A percentile compares a stretch with the other conserved stretches of the same genome.
These are phyloP conservation scores for Ichneumoninae sp. DNA, from an alignment of 2,888 invertebrate species.

Conservation along the genomic window DNA sequence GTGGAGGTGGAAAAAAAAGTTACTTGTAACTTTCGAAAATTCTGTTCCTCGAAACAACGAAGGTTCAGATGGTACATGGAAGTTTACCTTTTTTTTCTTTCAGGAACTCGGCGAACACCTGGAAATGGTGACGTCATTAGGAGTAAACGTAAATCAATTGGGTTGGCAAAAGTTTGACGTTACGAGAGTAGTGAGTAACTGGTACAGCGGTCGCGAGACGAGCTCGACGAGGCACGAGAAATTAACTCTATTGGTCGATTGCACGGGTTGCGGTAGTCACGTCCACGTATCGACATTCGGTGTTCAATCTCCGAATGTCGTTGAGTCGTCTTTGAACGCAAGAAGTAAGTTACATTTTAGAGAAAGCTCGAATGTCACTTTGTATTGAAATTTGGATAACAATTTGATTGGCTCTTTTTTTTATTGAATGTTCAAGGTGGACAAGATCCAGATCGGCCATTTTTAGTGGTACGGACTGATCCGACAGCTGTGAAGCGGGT, in stretches of 20 bases:
- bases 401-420: not conserved
- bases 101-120: constrained; percentile 82
- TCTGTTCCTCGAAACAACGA: not conserved
- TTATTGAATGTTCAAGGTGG: constrained; percentile 71
- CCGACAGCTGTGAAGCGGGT: constrained; percentile 88
- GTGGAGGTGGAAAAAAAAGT: not conserved
- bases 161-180: constrained; percentile 96
- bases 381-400: not conserved
- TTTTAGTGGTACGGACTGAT: constrained; percentile 92
- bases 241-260: constrained; percentile 92
- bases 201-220: constrained; percentile 86
- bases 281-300: constrained; percentile 87
- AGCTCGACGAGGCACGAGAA: constrained; percentile 84
- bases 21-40: not conserved
- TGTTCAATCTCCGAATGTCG: constrained; percentile 80
- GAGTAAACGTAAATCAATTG: constrained; percentile 87
- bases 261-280: constrained; percentile 92
- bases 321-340: constrained; percentile 80
- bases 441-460: constrained; percentile 90
- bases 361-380: not conserved
- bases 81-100: constrained; percentile 10
- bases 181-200: constrained; percentile 90
- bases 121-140: constrained; percentile 82
- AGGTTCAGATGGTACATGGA: not conserved
- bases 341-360: constrained; percentile 75